A percentile compares a stretch with the other conserved stretches of the same genome.
These are phyloP conservation scores for Lymantria monacha DNA, from an alignment of 2,888 invertebrate genomes.

Conservation along the genomic window DNA sequence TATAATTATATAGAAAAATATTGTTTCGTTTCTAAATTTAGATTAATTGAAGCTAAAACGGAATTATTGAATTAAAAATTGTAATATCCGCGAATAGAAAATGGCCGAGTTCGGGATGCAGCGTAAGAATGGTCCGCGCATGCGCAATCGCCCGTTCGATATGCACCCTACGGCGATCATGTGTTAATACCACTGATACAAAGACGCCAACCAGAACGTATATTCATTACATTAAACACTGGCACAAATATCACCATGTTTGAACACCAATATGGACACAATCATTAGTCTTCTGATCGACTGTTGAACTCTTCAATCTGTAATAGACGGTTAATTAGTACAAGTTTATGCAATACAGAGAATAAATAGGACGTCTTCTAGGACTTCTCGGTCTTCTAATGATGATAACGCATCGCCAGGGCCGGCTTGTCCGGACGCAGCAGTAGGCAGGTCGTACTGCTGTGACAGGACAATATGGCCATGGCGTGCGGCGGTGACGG, in stretches of 20 bases:
- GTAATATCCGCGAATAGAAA: slow-evolving; percentile 60
- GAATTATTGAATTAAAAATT: slow-evolving; percentile 35
- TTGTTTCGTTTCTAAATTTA: not conserved
- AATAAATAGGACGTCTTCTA: not conserved
- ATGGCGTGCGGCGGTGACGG: slow-evolving; percentile 76
- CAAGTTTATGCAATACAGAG: slow-evolving; percentile 12
- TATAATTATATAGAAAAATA: not conserved
- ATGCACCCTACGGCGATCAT: slow-evolving; percentile 64
- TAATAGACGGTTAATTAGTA: slow-evolving; percentile 19
- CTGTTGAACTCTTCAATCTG: slow-evolving; percentile 27
- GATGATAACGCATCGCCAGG: slow-evolving; percentile 51
- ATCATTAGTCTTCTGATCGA: slow-evolving; percentile 2
- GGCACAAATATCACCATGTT: slow-evolving; percentile 26
- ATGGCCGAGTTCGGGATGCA: slow-evolving; percentile 65
- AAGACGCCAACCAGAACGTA: not conserved
- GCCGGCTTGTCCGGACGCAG: slow-evolving; percentile 93
- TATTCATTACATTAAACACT: slow-evolving; percentile 9
- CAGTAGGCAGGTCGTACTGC: slow-evolving; percentile 95
- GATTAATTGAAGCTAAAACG: slow-evolving; percentile 5
- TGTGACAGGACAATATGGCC: slow-evolving; percentile 99
- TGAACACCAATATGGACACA: slow-evolving; percentile 12
- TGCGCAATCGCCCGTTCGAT: slow-evolving; percentile 74
- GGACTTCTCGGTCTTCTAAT: slow-evolving; percentile 11
- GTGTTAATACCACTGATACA: slow-evolving; percentile 46
- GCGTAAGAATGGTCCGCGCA: slow-evolving; percentile 69